Evolutionary conservation across 1,140 invertebrate genomes (phyloP), one percentile per base, ranked within the genome.

Genomic region (Drosophila kohkoa): DNA sequence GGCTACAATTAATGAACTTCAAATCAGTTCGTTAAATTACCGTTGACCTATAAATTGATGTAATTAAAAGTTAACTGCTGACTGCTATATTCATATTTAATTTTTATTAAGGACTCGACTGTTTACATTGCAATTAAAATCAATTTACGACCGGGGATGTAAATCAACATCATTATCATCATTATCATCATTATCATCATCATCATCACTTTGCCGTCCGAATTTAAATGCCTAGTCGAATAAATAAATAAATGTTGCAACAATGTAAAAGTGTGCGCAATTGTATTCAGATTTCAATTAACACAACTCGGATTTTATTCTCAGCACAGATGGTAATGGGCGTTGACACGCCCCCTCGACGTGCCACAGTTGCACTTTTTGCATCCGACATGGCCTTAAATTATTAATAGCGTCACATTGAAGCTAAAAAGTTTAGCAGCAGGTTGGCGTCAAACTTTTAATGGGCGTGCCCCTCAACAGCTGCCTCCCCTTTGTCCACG

Each of bases 361-460:
- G 16, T 45, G 15, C 32, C 25, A 58, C 55, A 11, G 35, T 62
- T 82, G 79, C 79, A 82, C 79, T 65, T 82, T 82, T 78, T 63
- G 63, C 46, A 51, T 59, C 58, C 60, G 57, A 41, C 71, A 55
- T 62, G 54, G 13, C 45, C 38, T 65, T 82, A 65, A 79, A 82
- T 79, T 82, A 72, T 82, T 82, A 82, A 82, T 82, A 66, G 62
- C 62, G 52, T 49, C 45, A 32, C 35, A 32, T 85, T 66, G 80
- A 74, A 80, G 77, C 81, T 78, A 20, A 76, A 79, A 82, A 82
- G 80, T 81, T 81, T 59, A 51, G 48, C 46, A 43, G 46, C 59
- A 64, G 67, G 46, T 75, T 76, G 60, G 65, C 52, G 20, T 28
- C 38, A 75, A 82, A 85, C 81, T 85, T 85, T 81, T 85, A 85